Evolutionary conservation across 2,888 invertebrate genomes (phyloP), one percentile per base, ranked within the genome.

Genomic region (Lutraria lutraria): DNA sequence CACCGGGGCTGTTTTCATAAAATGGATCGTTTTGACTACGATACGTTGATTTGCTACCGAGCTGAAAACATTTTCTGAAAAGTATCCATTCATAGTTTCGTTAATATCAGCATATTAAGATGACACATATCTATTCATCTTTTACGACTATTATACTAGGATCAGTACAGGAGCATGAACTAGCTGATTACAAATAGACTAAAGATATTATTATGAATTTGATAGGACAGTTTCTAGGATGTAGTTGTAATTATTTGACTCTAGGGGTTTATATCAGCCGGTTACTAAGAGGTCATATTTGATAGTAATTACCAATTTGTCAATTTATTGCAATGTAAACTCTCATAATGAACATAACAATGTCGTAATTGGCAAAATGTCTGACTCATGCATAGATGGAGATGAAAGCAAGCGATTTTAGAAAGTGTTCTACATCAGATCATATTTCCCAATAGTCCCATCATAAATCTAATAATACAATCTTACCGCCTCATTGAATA

Each of bases 1-100:
- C 3, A 2, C n/a, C 21, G 63, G 25, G 1, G n/a, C 63, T 63
- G 63, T 63, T 63, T 63, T 63, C 63, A 63, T 63, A 63, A 63
- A 63, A 63, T 10, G 63, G 63, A n/a, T 63, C 63, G n/a, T 63
- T 63, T 63, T 63, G 63, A n/a, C n/a, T n/a, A 19, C n/a, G 63
- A 63, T 21, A n/a, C 10, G 63, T 63, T 3, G 21, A 19, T 63
- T n/a, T n/a, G n/a, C n/a, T n/a, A n/a, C n/a, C n/a, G n/a, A n/a
- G n/a, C n/a, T n/a, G n/a, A n/a, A n/a, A n/a, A n/a, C n/a, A n/a
- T n/a, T n/a, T n/a, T n/a, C n/a, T n/a, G n/a, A n/a, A n/a, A n/a
- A 15, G 53, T 8, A 15, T 53, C 53, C n/a, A 63, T 21, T 19
- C 21, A 21, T 56, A 25, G n/a, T n/a, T n/a, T 19, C 21, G 21